Base-by-base conservation (phyloP, 2,113 vertebrate species). In the Catharus bicknelli region DNA sequence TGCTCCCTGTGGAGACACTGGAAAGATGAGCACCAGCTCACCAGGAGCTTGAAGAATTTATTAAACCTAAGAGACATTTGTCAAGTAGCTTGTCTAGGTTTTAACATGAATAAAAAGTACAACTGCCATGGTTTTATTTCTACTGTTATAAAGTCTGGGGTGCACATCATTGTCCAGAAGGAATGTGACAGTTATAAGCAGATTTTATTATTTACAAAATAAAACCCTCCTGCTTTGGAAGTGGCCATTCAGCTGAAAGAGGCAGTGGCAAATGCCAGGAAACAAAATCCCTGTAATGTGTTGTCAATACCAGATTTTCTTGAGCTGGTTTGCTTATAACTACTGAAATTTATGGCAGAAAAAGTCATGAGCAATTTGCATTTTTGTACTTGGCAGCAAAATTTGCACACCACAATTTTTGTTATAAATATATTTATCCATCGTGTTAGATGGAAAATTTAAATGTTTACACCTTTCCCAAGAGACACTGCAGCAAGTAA, bases 161-260 rank as follows among this genome's bases (percentile, higher is more conserved):
- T 54, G 22, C 7, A 38, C 20, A 47, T 76, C 75, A 26, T 17
- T 55, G 29, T 25, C 76, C 51, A 72, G 38, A 27, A 43, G 45
- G 42, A 84, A 58, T 2, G 19, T 77, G 84, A 92, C 81, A 79
- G 43, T n/a, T 53, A n/a, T 5, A 73, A 42, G 38, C 27, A 90
- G 48, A 40, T 82, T 83, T 82, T 76, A 62, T 50, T 61, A 51
- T 69, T 85, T 64, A 69, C 48, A 58, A 87, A 85, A 55, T 61
- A 86, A 86, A 90, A 90, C 69, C 51, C 51, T 64, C 16, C 64
- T 90, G 86, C 70, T 62, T 82, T 85, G 55, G 81, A 87, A 68
- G 51, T 16, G 34, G 34, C 61, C 48, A 16, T 1, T 6, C 68
- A 83, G 73, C 51, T 42, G 53, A 59, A 93, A 92, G 51, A 84